A percentile compares a stretch with the other conserved stretches of the same genome.
phyloP scores from a whole-genome alignment of 2,888 invertebrate genomes.

The Mythimna vitellina region DNA sequence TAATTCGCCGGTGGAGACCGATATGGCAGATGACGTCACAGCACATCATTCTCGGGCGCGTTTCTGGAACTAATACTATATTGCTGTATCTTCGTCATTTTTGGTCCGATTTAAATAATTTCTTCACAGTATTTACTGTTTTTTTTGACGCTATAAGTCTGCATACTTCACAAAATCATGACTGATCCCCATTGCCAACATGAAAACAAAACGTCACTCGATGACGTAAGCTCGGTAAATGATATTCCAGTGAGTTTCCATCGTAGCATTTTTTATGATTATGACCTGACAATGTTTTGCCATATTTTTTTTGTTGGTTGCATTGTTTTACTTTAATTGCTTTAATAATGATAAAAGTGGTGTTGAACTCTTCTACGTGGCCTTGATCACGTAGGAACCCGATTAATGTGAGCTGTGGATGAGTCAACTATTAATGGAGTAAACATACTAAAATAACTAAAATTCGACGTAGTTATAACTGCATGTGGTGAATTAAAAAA shows the following conservation, averaged over 20 bases:
- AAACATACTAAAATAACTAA: background rate
- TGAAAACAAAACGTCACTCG: conserved; percentile 19
- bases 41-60: too few species aligned
- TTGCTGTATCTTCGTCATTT: too few species aligned
- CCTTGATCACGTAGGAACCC: conserved; percentile 52
- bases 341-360: conserved; percentile 23
- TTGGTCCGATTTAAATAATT: too few species aligned
- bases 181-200: conserved; percentile 18
- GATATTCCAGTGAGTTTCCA: conserved; percentile 37
- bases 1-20: too few species aligned
- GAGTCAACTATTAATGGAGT: conserved; percentile 37
- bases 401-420: conserved; percentile 13
- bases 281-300: conserved; percentile 20
- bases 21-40: too few species aligned
- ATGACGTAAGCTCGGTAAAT: conserved; percentile 6
- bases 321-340: conserved; percentile 45
- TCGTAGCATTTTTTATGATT: conserved; percentile 26
- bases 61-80: too few species aligned
- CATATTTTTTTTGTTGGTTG: conserved; percentile 21
- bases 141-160: too few species aligned
- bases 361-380: conserved; percentile 13
- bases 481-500: background rate
- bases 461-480: background rate
- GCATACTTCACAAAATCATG: too few species aligned
- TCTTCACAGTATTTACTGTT: too few species aligned